Evolutionary conservation across 2,888 invertebrate genomes (phyloP), one percentile per base, ranked within the genome.

Genomic region (Lasioglossum pauxillum): DNA sequence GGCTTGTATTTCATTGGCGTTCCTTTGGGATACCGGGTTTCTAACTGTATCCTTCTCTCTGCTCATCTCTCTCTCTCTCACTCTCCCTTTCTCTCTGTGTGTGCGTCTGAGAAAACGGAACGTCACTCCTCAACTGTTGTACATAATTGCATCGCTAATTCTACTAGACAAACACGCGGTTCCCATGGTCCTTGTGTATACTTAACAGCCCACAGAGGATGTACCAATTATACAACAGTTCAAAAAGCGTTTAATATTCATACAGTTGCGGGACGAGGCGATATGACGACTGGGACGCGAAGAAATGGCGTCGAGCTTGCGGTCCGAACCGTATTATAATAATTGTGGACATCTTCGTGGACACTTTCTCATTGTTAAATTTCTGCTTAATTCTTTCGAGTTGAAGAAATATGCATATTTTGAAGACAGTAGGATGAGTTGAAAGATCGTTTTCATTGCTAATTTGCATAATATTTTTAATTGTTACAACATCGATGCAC

Each of bases 141-240:
- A 87, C 87, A 89, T 90, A 90, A 90, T 90, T 90, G 90, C 89
- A 89, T 87, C 78, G 84, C 84, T 85, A 81, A 89, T 90, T 86
- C 75, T 81, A 72, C 91, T 83, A 87, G 87, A 86, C 77, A 84
- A 83, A 78, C 79, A 82, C 44, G 57, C 64, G 71, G 78, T 64
- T 53, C 35, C 71, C 64, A 64, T 44, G 77, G 81, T 53, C 27
- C 44, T 57, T 75, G 23, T 64, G 82, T 86, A 76, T 71, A 82
- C 78, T 85, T 86, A 86, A 86, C 86, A 86, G 72, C 72, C 78
- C 86, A 31, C 86, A 67, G 86, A 86, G 86, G 86, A 82, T 67
- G 57, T n/a, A 46, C 75, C 86, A 75, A 86, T 86, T 86, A 78
- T 82, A 73, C 82, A 73, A 75, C 82, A 82, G 82, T 82, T 85